A percentile compares a stretch with the other conserved stretches of the same genome.
phyloP scores from a whole-genome alignment of 2,888 invertebrate species.

The Chirona hameri region DNA sequence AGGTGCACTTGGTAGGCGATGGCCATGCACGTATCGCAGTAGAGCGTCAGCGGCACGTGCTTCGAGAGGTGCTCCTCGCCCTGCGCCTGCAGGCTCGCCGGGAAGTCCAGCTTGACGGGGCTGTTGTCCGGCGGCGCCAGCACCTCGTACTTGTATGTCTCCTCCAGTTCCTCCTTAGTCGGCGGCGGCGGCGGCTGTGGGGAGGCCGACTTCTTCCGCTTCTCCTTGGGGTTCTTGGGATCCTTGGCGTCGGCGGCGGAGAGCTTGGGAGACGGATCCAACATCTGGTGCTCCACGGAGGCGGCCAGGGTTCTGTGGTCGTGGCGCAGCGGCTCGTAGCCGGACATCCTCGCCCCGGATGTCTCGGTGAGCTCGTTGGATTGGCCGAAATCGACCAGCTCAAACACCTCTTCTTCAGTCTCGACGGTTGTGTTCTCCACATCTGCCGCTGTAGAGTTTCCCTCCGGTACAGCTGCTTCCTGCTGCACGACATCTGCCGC shows the following conservation, averaged over 20 bases:
- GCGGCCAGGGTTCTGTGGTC: neutral
- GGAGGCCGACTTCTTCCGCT: neutral
- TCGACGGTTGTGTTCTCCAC: too few relatives aligned
- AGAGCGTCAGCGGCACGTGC: conserved; percentile 1
- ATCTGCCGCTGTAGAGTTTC: too few relatives aligned
- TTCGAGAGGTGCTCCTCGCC: conserved; percentile 10
- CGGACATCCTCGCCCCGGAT: neutral
- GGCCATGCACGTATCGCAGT: conserved; percentile 8
- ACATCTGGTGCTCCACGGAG: neutral
- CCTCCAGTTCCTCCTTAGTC: neutral
- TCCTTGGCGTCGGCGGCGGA: neutral
- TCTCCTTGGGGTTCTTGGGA: neutral
- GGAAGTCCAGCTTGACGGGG: neutral
- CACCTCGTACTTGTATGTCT: conserved; percentile 11
- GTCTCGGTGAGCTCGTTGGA: neutral
- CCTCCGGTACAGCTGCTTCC: too few relatives aligned
- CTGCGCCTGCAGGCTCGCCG: neutral
- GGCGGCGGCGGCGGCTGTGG: neutral
- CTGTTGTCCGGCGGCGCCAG: neutral
- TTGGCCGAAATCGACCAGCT: neutral
- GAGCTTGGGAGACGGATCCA: neutral
- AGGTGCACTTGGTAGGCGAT: neutral
- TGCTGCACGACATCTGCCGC: too few relatives aligned
- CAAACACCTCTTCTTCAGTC: neutral
- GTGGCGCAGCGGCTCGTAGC: neutral